Conservation (phyloP, 2,888 invertebrate genomes). For the Belgica antarctica region DNA sequence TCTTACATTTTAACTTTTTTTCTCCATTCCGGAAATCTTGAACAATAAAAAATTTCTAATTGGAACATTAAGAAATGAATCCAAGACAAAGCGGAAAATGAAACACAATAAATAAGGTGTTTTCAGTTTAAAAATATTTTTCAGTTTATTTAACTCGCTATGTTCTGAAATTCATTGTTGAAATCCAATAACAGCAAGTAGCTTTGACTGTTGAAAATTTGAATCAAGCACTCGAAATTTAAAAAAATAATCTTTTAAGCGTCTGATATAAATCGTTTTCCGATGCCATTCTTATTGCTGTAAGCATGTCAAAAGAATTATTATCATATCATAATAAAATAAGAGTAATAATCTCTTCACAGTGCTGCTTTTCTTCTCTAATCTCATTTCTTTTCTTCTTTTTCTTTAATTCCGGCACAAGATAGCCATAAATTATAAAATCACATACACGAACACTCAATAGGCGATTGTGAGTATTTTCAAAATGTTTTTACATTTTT, state of each 20-base stretch:
- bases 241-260: background rate
- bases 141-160: no score
- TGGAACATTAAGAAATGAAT: no score
- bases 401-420: conserved; percentile 41
- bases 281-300: background rate
- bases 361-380: conserved; percentile 4
- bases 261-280: background rate
- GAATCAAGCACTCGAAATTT: no score
- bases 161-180: no score
- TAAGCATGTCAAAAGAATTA: conserved; percentile 25
- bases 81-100: no score
- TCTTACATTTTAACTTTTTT: no score
- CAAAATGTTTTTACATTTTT: conserved; percentile 29
- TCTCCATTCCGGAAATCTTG: no score
- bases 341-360: background rate
- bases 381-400: background rate
- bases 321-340: background rate
- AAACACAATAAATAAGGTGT: no score
- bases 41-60: no score
- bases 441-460: conserved; percentile 34
- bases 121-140: no score
- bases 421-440: conserved; percentile 35
- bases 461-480: conserved; percentile 39
- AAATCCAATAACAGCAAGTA: no score
- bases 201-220: no score